Evolutionary conservation across 2,113 vertebrate species (phyloP).

Genomic region (Eolophus roseicapilla): DNA sequence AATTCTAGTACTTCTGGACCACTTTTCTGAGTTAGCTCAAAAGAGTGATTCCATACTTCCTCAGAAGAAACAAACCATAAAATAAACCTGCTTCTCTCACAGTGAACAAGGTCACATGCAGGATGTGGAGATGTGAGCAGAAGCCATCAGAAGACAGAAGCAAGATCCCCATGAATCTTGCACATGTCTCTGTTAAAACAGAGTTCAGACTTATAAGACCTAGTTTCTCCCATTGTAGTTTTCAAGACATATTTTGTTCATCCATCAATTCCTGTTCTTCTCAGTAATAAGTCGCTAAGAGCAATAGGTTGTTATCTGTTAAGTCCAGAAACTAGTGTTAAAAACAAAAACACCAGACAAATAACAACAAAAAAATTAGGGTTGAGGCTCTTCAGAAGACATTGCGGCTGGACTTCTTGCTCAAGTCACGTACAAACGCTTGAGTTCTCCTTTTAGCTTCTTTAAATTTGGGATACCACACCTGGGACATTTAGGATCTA

Average conservation of each 20-base stretch:
- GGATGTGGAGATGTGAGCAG: neutral
- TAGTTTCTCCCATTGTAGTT: neutral
- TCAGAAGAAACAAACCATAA: neutral
- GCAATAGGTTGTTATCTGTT: neutral
- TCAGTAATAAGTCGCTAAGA: neutral
- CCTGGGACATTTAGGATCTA: neutral
- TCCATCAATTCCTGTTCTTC: rapidly evolving
- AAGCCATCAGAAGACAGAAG: neutral
- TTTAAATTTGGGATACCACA: neutral
- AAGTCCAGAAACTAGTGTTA: neutral
- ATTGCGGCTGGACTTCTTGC: neutral
- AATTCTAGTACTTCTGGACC: neutral
- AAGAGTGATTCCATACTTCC: neutral
- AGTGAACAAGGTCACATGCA: neutral
- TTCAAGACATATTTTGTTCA: neutral
- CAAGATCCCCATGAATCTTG: neutral
- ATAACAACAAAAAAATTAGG: neutral
- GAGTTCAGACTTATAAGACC: neutral
- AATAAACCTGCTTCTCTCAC: neutral
- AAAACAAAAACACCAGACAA: neutral
- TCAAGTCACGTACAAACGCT: neutral
- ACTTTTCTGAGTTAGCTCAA: neutral
- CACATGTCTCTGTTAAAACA: neutral
- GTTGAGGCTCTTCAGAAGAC: neutral
- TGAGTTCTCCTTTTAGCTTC: neutral